Conservation (phyloP, 2,113 vertebrate species). For the Phrynosoma blainvillii region DNA sequence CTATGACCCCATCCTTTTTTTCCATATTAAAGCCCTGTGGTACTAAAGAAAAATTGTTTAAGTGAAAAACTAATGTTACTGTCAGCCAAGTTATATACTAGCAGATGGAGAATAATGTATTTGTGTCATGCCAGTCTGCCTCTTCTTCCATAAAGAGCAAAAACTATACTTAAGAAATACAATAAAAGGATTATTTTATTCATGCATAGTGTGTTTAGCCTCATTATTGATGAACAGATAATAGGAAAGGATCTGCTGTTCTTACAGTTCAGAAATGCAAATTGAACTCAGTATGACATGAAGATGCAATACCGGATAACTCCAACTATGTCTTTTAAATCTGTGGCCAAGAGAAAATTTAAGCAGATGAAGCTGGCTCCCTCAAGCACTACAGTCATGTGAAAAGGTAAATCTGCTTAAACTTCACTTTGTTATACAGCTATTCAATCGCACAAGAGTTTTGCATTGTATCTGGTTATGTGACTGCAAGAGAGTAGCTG, state of each 20-base stretch:
- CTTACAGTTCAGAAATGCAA: neutral
- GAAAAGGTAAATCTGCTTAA: neutral
- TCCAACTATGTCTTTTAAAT: neutral
- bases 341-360: neutral
- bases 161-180: constrained; percentile 32
- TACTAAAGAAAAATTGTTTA: neutral
- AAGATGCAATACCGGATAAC: neutral
- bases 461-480: neutral
- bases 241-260: neutral
- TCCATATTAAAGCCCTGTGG: neutral
- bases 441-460: neutral
- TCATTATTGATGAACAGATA: neutral
- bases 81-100: constrained; percentile 33
- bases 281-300: neutral
- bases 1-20: neutral
- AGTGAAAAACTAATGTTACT: neutral
- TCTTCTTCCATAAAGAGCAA: constrained; percentile 25
- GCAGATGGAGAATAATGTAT: constrained; percentile 24
- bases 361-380: neutral
- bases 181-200: constrained; percentile 42
- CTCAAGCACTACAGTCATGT: neutral
- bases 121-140: constrained; percentile 33
- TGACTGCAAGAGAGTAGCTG: neutral
- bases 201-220: constrained; percentile 25
- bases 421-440: neutral